phyloP scores from a whole-genome alignment of 2,113 vertebrate species.

The Triplophysa siluroides region DNA sequence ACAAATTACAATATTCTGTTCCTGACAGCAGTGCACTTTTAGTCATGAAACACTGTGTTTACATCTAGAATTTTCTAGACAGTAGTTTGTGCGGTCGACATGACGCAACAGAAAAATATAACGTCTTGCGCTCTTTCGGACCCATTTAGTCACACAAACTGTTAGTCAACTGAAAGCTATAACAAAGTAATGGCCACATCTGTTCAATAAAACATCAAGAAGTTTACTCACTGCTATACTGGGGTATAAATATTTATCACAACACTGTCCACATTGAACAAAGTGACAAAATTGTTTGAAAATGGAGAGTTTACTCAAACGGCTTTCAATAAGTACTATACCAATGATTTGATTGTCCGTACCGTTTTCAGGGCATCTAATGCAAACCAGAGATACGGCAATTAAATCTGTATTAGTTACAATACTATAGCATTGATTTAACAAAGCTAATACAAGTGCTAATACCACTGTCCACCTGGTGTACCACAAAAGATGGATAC shows the following conservation, averaged over 20 bases:
- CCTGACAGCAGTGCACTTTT: background rate
- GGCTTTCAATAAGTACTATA: background rate
- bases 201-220: conserved; percentile 20
- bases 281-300: conserved; percentile 35
- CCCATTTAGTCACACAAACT: conserved; percentile 28
- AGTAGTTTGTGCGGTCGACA: conserved; percentile 8
- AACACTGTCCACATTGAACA: conserved; percentile 52
- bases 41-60: conserved; percentile 9
- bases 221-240: conserved; percentile 30
- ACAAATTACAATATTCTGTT: conserved; percentile 25
- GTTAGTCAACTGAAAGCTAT: conserved; percentile 22
- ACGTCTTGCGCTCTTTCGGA: background rate
- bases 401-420: conserved; percentile 21
- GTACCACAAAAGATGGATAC: conserved; percentile 23
- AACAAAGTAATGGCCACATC: conserved; percentile 1
- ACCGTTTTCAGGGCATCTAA: background rate
- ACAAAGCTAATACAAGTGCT: conserved; percentile 16
- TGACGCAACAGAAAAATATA: conserved; percentile 13
- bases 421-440: conserved; percentile 6
- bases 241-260: conserved; percentile 49
- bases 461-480: conserved; percentile 20
- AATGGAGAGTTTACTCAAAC: too few relatives aligned
- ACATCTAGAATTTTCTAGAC: background rate
- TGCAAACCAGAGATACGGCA: background rate
- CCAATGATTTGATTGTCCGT: conserved; percentile 33